Percentiles rank a stretch among this genome's conserved stretches.
Evolutionary conservation across 2,888 invertebrate species (phyloP).

Genomic region (Mystacides longicornis): DNA sequence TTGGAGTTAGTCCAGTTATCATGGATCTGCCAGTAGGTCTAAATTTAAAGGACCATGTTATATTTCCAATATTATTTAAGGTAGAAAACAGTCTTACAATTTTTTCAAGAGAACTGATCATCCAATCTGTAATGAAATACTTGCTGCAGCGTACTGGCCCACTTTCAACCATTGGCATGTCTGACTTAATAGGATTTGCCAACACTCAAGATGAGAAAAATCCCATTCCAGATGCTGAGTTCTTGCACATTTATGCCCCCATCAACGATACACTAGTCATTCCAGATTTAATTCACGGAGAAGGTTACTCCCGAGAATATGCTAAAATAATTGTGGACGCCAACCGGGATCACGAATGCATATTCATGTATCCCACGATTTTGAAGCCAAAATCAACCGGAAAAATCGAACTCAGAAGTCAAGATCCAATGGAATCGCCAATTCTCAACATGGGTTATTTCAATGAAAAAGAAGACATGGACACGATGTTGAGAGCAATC

Average conservation of each 20-base stretch:
- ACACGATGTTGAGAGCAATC: conserved; percentile 35
- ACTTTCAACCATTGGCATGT: conserved; percentile 39
- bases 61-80: conserved; percentile 32
- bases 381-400: conserved; percentile 59
- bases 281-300: conserved; percentile 29
- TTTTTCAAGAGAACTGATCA: conserved; percentile 27
- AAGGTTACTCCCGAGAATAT: conserved; percentile 31
- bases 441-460: conserved; percentile 53
- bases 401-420: conserved; percentile 55
- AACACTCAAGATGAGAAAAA: conserved; percentile 37
- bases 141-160: conserved; percentile 43
- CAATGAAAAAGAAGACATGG: conserved; percentile 42
- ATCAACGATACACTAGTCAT: conserved; percentile 31
- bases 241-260: conserved; percentile 35
- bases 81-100: background rate
- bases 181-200: conserved; percentile 45
- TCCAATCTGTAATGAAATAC: conserved; percentile 39
- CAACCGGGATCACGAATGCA: conserved; percentile 33
- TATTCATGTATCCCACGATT: conserved; percentile 38
- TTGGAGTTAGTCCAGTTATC: conserved; percentile 34
- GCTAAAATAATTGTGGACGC: conserved; percentile 29
- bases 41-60: conserved; percentile 50
- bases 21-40: conserved; percentile 41
- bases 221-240: conserved; percentile 47
- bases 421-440: conserved; percentile 55